Base-by-base conservation (phyloP, 2,888 invertebrate genomes). In the Latrodectus hesperus region DNA sequence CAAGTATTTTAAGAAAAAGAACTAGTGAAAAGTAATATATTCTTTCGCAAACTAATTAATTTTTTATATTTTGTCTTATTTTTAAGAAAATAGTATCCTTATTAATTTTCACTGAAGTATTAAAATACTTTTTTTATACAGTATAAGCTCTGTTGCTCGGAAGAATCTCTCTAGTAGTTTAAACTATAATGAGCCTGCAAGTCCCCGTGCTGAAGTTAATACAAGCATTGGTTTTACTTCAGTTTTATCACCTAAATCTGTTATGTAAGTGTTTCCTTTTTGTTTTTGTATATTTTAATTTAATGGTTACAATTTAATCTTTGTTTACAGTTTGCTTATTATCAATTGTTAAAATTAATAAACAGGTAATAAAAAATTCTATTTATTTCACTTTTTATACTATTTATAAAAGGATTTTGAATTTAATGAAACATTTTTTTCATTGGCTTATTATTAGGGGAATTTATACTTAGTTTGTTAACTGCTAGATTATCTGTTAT, bases 1-100 rank as follows among this genome's bases (percentile, higher is more conserved):
- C 89, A 55, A 89, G 89, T 52, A 89, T 89, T 80, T 84, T 89
- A 65, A 83, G 89, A 51, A 89, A 89, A 80, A 60, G 89, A 81
- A 80, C 89, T 17, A 77, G 79, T 80, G 89, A 89, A 49, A 83
- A 73, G 89, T 89, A 83, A 52, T 14, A 16, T 65, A 51, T 60
- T 17, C 5, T 55, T 74, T 38, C 9, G 38, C 38, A 10, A 55
- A 60, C 12, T n/a, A 60, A 22, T 60, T 60, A 60, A n/a, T n/a
- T 60, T 3, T 16, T 60, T 38, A 6, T 6, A 38, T 38, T 38
- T 6, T 38, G 38, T 4, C 6, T 38, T 38, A 38, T 38, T 38
- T 38, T 38, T 38, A 38, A 38, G 38, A 38, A 38, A 38, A 6
- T 3, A 38, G 2, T 38, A 38, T 38, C 38, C 38, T 38, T 6